Percentiles rank a stretch among this genome's conserved stretches.
Evolutionary conservation across 2,797 vertebrate species (phyloP).

Genomic region (Pogoniulus pusillus): DNA sequence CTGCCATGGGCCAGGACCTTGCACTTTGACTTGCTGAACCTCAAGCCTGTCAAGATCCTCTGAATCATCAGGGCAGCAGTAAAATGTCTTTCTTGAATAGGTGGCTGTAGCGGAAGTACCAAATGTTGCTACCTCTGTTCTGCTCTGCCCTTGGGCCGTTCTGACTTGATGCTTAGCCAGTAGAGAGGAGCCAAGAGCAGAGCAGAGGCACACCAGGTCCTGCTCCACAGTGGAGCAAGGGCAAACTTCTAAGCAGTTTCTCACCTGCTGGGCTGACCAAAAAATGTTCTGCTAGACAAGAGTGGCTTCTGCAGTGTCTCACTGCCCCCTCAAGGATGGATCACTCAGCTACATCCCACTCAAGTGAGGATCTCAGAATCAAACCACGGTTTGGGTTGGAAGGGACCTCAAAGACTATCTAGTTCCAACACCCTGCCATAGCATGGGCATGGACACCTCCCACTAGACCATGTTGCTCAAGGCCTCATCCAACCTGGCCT

Average conservation of each 20-base stretch:
- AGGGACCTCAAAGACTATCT: too few relatives aligned
- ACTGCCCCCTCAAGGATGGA: conserved; percentile 63
- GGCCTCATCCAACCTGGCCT: too few relatives aligned
- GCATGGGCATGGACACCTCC: too few relatives aligned
- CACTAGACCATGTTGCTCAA: too few relatives aligned
- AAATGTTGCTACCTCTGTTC: background rate
- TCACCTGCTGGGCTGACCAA: background rate
- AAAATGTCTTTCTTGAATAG: background rate
- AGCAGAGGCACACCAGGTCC: background rate
- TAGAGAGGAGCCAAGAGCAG: background rate
- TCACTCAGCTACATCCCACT: background rate
- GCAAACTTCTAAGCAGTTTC: background rate
- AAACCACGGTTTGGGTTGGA: too few relatives aligned
- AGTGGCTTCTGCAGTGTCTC: background rate
- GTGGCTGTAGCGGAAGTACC: too few relatives aligned
- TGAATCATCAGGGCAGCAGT: background rate
- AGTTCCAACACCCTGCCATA: too few relatives aligned
- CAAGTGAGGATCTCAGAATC: background rate
- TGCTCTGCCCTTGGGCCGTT: background rate
- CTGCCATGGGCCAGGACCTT: too few relatives aligned
- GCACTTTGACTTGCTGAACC: too few relatives aligned
- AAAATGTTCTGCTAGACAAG: background rate
- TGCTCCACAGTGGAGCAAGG: background rate
- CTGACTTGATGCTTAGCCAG: background rate
- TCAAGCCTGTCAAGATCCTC: background rate